These are phyloP conservation scores for Cryptomyrus ogoouensis DNA, from an alignment of 2,113 vertebrate genomes.

Conservation along the genomic window DNA sequence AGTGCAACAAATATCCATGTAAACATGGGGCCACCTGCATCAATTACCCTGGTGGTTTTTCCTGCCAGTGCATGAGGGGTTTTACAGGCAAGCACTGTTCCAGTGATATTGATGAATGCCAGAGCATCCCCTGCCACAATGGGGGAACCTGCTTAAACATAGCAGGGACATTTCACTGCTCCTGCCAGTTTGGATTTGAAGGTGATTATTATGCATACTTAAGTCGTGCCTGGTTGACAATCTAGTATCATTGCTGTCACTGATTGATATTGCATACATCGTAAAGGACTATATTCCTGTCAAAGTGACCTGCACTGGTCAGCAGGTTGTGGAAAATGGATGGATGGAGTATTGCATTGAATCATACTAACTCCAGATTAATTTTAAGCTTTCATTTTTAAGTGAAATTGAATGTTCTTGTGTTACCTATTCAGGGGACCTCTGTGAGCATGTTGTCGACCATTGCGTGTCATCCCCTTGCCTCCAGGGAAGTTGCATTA, in stretches of 20 bases:
- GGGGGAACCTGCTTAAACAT: slow-evolving; percentile 54
- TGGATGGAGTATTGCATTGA: neutral
- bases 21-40: slow-evolving; percentile 52
- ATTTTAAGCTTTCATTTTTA: neutral
- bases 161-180: slow-evolving; percentile 49
- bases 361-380: neutral
- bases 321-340: neutral
- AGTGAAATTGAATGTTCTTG: neutral
- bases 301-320: neutral
- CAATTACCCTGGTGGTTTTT: slow-evolving; percentile 57
- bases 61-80: slow-evolving; percentile 51
- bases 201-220: slow-evolving; percentile 41
- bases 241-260: neutral
- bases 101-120: slow-evolving; percentile 53
- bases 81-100: slow-evolving; percentile 51
- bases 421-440: slow-evolving; percentile 23
- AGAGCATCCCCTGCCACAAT: slow-evolving; percentile 54
- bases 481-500: slow-evolving; percentile 52
- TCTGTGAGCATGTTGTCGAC: slow-evolving; percentile 50
- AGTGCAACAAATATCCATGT: slow-evolving; percentile 56
- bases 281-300: neutral
- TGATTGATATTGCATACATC: neutral
- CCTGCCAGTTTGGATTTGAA: slow-evolving; percentile 56
- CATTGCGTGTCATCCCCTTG: slow-evolving; percentile 58
- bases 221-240: neutral